A percentile compares a stretch with the other conserved stretches of the same genome.
Conservation (phyloP, 2,797 vertebrate species). For the Pseudochirops cupreus region DNA sequence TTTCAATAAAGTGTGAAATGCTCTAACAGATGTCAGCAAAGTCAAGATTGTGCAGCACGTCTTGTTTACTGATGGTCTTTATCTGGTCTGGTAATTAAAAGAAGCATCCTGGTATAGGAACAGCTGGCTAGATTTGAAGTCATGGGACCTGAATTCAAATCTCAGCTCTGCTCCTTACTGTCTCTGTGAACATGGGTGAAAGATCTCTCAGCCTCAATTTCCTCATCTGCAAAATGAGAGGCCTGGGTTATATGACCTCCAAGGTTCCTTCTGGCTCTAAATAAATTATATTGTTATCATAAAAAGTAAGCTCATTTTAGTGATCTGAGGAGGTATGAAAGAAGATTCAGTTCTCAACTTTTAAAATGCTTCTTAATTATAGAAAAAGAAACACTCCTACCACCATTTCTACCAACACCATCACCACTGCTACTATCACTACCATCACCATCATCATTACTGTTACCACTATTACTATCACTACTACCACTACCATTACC, state of each 20-base stretch:
- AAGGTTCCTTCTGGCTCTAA: background rate
- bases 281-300: background rate
- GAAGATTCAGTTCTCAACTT: background rate
- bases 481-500: background rate
- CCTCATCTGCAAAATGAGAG: background rate
- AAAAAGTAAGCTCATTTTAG: background rate
- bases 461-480: background rate
- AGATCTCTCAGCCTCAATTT: background rate
- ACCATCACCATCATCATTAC: background rate
- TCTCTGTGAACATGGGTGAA: background rate
- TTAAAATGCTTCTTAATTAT: background rate
- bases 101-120: background rate
- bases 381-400: background rate
- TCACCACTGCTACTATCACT: background rate
- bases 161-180: background rate
- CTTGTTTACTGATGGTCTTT: background rate
- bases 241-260: background rate
- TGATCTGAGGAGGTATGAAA: background rate
- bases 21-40: conserved; percentile 8
- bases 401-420: background rate
- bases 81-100: background rate
- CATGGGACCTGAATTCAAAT: background rate
- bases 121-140: background rate
- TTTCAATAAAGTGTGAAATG: conserved; percentile 5
- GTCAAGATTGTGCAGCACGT: background rate